These are phyloP conservation scores for Pyrrhosoma nymphula DNA, from an alignment of 2,888 invertebrate genomes.

Conservation along the genomic window DNA sequence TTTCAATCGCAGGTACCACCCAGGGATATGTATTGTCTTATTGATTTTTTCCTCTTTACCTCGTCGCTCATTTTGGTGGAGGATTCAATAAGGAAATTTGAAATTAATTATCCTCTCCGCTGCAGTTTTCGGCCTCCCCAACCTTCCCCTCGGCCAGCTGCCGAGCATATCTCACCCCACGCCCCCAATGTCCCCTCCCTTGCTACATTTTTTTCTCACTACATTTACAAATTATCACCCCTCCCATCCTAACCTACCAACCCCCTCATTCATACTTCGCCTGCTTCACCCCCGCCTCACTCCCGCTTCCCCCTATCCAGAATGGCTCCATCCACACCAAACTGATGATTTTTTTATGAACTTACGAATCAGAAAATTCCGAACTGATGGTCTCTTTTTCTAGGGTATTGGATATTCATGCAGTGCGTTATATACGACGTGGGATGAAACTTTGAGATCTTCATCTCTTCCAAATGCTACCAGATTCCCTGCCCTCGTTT, in stretches of 20 bases:
- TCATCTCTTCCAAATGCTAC: too few species aligned
- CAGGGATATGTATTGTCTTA: background rate
- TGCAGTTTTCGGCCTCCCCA: background rate
- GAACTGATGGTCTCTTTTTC: conserved; percentile 5
- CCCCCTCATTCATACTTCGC: background rate
- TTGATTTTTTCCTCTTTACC: background rate
- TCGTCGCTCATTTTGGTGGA: background rate
- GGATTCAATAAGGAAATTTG: conserved; percentile 44
- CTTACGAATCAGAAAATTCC: conserved; percentile 48
- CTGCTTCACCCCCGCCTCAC: too few species aligned
- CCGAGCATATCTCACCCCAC: background rate
- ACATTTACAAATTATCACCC: background rate
- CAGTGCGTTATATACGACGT: background rate
- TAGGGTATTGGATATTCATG: conserved; percentile 22
- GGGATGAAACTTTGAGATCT: too few species aligned
- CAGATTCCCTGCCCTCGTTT: too few species aligned
- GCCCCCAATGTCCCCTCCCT: background rate
- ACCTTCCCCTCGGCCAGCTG: background rate
- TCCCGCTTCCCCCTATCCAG: background rate
- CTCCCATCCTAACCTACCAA: background rate
- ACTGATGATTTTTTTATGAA: conserved; percentile 59
- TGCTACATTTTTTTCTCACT: background rate
- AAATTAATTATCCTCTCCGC: conserved; percentile 36
- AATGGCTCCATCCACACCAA: background rate
- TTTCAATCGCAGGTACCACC: background rate